Conservation (phyloP, 1,140 invertebrate species). For the Bombyx mandarina region DNA sequence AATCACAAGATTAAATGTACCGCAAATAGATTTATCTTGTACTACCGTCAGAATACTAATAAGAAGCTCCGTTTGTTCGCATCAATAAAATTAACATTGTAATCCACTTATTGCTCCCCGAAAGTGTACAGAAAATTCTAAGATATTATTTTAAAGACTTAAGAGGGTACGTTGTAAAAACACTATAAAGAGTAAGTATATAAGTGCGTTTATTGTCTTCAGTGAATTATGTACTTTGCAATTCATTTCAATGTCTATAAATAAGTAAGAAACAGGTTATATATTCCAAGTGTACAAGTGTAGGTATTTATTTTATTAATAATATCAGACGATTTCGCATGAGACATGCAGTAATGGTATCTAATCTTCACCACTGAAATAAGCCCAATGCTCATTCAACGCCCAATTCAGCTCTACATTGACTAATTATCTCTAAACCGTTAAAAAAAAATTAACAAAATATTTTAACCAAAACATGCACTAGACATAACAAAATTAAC, state of each 20-base stretch:
- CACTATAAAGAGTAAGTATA: not conserved
- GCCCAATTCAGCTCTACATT: no score
- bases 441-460: no score
- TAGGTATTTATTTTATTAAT: no score
- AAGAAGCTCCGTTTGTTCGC: conserved; percentile 26
- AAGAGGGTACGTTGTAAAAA: not conserved
- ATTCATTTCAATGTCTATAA: no score
- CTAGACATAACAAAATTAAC: not conserved
- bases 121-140: conserved; percentile 48
- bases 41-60: conserved; percentile 66
- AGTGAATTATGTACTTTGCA: not conserved
- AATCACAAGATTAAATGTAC: conserved; percentile 61
- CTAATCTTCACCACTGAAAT: no score
- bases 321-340: no score
- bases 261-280: no score
- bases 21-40: conserved; percentile 64
- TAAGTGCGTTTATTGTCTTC: not conserved
- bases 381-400: no score
- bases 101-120: conserved; percentile 58
- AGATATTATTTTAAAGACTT: conserved; percentile 22
- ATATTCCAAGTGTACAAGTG: no score
- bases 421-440: no score
- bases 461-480: no score
- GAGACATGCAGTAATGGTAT: no score
- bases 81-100: conserved; percentile 70